Conservation (phyloP, 30 jellyfish, hydroid and myxozoan species). For the Pseudorhiza aurosa region DNA sequence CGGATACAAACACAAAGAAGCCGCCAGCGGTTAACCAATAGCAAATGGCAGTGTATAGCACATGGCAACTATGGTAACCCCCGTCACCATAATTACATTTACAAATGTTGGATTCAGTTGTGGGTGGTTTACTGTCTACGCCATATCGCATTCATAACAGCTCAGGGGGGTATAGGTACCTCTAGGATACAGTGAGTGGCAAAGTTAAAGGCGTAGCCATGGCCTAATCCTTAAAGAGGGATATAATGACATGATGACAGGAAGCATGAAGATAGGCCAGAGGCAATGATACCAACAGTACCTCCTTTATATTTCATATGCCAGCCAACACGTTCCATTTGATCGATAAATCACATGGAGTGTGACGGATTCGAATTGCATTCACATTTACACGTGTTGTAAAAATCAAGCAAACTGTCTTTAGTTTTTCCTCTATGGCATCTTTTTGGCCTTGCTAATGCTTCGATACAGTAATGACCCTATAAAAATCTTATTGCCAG, state of each 20-base stretch:
- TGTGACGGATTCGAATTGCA: no score
- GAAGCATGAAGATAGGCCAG: not conserved
- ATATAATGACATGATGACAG: not conserved
- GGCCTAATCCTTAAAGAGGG: not conserved
- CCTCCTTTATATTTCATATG: not conserved
- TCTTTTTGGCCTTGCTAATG: no score
- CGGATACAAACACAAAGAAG: slow-evolving; percentile 43
- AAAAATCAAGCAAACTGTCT: no score
- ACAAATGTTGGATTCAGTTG: slow-evolving; percentile 3
- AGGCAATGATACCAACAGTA: not conserved
- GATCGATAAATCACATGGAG: no score
- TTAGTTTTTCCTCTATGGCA: no score
- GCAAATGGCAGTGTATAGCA: slow-evolving; percentile 29
- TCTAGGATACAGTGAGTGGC: no score
- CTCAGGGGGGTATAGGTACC: slow-evolving; percentile 11
- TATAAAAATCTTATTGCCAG: no score
- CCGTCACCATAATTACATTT: slow-evolving; percentile 39
- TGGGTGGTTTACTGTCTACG: slow-evolving; percentile 18
- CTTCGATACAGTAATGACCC: no score
- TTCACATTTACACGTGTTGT: no score
- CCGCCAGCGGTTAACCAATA: slow-evolving; percentile 73
- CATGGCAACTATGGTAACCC: slow-evolving; percentile 37
- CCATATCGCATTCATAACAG: not conserved
- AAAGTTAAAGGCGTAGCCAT: not conserved
- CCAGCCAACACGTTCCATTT: not conserved